Conservation (phyloP, 2,113 vertebrate species). For the Microtus montanus region DNA sequence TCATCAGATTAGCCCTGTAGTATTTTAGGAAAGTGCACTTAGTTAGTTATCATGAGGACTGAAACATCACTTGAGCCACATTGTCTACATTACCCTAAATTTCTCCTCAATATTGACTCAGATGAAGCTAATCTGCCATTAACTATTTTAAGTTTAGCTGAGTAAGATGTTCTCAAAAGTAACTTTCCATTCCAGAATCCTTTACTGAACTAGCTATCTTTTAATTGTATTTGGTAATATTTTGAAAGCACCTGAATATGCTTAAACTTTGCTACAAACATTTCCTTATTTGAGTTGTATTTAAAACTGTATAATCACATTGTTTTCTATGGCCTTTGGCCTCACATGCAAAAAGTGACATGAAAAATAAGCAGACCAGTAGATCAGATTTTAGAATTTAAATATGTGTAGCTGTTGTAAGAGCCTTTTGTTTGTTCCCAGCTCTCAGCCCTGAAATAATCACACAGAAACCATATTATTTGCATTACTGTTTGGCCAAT, state of each 20-base stretch:
- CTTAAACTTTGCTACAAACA: background rate
- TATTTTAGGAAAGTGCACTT: background rate
- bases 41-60: background rate
- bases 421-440: too few species aligned
- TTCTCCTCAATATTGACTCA: background rate
- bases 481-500: too few species aligned
- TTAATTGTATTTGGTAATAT: background rate
- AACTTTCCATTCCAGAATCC: background rate
- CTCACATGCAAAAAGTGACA: background rate
- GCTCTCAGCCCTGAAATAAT: too few species aligned
- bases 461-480: too few species aligned
- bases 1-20: background rate
- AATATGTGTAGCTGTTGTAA: background rate
- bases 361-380: background rate
- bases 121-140: background rate
- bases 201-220: background rate
- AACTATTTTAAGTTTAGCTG: background rate
- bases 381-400: background rate
- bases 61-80: background rate
- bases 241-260: background rate
- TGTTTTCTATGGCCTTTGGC: background rate
- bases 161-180: background rate
- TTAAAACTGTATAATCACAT: background rate
- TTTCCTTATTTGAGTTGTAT: background rate
- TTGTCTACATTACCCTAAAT: background rate